A percentile compares a stretch with the other conserved stretches of the same genome.
Evolutionary conservation across 1,140 invertebrate genomes (phyloP).

Genomic region (Metaphire vulgaris): DNA sequence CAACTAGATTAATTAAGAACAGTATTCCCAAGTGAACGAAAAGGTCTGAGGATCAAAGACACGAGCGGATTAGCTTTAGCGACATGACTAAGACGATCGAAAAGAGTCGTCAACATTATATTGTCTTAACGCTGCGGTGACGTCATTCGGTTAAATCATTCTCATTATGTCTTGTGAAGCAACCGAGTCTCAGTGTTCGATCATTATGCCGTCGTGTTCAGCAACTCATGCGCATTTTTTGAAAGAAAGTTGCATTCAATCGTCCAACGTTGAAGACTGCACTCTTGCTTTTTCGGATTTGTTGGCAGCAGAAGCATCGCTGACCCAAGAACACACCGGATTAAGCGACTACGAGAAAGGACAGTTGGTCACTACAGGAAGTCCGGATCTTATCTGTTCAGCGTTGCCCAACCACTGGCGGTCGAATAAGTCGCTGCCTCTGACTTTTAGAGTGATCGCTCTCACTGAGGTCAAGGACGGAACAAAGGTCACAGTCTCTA

Average conservation of each 20-base stretch:
- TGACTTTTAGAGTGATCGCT: constrained; percentile 68
- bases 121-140: not conserved
- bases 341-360: not conserved
- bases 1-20: too few relatives aligned
- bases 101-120: not conserved
- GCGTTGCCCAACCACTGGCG: constrained; percentile 84
- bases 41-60: too few relatives aligned
- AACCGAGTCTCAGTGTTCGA: not conserved
- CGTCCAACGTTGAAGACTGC: not conserved
- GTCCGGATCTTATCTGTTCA: constrained; percentile 87
- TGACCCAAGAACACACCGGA: not conserved
- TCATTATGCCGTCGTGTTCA: not conserved
- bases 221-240: not conserved
- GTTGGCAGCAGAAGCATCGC: not conserved
- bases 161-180: not conserved
- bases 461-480: constrained; percentile 88
- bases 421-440: constrained; percentile 51
- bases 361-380: constrained; percentile 69
- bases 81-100: not conserved
- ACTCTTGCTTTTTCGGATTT: not conserved
- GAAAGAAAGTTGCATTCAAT: not conserved
- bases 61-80: too few relatives aligned
- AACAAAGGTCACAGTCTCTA: constrained; percentile 82
- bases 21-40: too few relatives aligned
- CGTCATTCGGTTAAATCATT: not conserved